A percentile compares a stretch with the other conserved stretches of the same genome.
phyloP scores from a whole-genome alignment of 2,113 vertebrate species.

The Ptilonorhynchus violaceus region DNA sequence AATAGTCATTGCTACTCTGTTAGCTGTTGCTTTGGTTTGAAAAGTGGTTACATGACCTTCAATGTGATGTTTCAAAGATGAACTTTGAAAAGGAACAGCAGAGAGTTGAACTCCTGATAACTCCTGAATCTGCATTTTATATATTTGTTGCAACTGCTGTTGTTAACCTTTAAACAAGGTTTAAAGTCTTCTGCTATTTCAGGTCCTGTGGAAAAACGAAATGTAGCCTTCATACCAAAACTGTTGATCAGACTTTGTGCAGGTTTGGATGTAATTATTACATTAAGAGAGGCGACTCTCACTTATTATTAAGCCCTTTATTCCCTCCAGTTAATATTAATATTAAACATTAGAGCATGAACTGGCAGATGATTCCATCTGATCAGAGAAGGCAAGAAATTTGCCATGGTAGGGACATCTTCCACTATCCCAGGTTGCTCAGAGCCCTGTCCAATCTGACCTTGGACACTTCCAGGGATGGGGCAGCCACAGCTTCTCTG shows the following conservation, averaged over 20 bases:
- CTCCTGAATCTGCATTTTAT: conserved; percentile 46
- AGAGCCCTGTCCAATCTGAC: accelerated
- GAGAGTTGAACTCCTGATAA: not conserved
- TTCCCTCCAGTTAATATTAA: not conserved
- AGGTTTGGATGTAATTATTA: not conserved
- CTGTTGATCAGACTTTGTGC: not conserved
- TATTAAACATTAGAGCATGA: not conserved
- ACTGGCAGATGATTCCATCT: not conserved
- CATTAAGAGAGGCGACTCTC: not conserved
- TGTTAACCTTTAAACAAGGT: conserved; percentile 59
- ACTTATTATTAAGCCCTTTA: not conserved
- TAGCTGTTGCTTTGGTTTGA: not conserved
- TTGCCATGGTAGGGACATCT: not conserved
- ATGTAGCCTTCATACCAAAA: conserved; percentile 4
- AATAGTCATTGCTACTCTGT: not conserved
- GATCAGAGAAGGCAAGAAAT: not conserved
- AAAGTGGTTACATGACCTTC: not conserved
- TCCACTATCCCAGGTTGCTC: not conserved
- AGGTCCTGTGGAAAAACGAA: not conserved
- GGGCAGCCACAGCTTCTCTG: not conserved
- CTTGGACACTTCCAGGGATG: not conserved
- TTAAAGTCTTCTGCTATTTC: conserved; percentile 27
- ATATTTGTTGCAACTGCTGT: not conserved
- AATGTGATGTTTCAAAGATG: not conserved
- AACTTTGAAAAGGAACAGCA: not conserved